phyloP scores from a whole-genome alignment of 2,888 invertebrate species.

The Andrena chrysosceles region DNA sequence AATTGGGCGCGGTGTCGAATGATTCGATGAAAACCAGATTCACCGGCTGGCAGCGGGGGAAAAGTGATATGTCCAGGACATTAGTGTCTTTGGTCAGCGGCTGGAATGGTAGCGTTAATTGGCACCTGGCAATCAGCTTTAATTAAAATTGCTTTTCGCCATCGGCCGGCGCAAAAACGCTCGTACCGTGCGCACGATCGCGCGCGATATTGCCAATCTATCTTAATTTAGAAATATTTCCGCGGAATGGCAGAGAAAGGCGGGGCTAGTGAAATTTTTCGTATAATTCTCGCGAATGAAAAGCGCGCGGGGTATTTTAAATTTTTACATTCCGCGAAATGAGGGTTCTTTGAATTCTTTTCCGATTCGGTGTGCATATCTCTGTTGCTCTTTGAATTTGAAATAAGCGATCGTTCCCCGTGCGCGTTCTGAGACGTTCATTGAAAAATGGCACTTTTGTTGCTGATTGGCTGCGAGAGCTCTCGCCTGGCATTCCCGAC shows the following conservation, averaged over 20 bases:
- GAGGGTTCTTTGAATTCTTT: too few relatives aligned
- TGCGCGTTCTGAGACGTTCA: not conserved
- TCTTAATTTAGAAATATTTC: not conserved
- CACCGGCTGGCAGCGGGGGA: constrained; percentile 11
- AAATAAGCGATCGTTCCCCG: not conserved
- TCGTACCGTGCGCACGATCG: too few relatives aligned
- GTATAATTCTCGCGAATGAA: not conserved
- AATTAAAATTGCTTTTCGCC: constrained; percentile 53
- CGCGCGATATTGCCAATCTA: constrained; percentile 9
- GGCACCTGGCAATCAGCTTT: constrained; percentile 50
- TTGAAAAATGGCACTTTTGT: not conserved
- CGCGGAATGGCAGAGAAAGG: not conserved
- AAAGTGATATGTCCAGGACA: constrained; percentile 43
- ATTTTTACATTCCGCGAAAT: too few relatives aligned
- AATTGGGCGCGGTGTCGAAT: constrained; percentile 25
- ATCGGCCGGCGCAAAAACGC: constrained; percentile 9
- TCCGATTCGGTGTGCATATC: too few relatives aligned
- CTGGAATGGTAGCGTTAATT: constrained; percentile 44
- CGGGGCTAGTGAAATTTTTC: not conserved
- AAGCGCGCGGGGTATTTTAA: too few relatives aligned
- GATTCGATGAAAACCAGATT: constrained; percentile 39
- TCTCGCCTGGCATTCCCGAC: not conserved
- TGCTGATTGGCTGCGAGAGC: not conserved
- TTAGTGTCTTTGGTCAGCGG: constrained; percentile 37
- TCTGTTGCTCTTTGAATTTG: not conserved